phyloP scores from a whole-genome alignment of 1,140 invertebrate genomes.

The Lepidurus arcticus region DNA sequence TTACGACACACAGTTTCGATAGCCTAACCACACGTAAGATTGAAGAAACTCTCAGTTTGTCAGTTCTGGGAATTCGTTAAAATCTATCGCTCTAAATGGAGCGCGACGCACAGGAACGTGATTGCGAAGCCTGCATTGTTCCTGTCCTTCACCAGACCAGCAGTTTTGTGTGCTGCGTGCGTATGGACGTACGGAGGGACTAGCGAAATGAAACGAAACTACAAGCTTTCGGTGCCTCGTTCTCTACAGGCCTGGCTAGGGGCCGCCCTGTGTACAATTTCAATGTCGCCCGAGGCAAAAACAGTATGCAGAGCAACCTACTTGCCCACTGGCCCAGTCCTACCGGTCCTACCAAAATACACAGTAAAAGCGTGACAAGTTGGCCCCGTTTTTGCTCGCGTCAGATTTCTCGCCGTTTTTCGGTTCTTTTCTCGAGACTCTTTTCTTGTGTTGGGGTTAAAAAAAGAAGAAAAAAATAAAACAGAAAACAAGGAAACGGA shows the following conservation, averaged over 20 bases:
- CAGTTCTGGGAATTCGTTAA: neutral
- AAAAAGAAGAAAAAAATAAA: neutral
- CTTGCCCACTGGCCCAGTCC: constrained; percentile 20
- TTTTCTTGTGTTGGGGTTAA: neutral
- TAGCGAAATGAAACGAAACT: constrained; percentile 16
- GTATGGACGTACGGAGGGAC: constrained; percentile 7
- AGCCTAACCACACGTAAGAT: too few species aligned
- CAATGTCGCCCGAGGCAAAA: neutral
- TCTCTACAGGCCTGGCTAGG: neutral
- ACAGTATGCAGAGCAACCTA: constrained; percentile 18
- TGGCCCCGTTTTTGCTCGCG: neutral
- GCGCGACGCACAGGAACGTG: constrained; percentile 12
- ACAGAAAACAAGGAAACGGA: neutral
- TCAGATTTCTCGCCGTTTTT: neutral
- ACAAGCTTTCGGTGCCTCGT: neutral
- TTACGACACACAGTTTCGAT: too few species aligned
- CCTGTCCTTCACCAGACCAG: neutral
- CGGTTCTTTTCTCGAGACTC: neutral
- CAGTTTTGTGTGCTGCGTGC: constrained; percentile 5
- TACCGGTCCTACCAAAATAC: constrained; percentile 1
- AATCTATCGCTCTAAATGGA: neutral
- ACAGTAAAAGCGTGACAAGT: constrained; percentile 2
- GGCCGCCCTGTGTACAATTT: constrained; percentile 17
- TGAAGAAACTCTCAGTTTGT: neutral
- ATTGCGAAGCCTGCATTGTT: neutral